These are phyloP conservation scores for Dipodomys ordii DNA, from an alignment of 2,113 vertebrate species.

Conservation along the genomic window DNA sequence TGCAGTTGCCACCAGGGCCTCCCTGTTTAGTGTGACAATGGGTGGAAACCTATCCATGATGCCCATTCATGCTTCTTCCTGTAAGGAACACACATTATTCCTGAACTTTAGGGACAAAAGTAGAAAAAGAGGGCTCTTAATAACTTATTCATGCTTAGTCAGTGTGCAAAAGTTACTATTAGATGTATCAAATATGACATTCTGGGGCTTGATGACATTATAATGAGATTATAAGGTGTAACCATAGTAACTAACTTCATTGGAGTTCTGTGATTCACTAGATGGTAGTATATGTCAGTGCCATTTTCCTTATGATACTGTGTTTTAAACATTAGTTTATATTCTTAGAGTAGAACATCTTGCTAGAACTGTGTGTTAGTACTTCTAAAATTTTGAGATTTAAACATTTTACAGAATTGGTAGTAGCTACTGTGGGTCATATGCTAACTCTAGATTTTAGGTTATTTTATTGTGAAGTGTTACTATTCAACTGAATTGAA, in stretches of 20 bases:
- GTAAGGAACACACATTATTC: background rate
- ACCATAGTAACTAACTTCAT: background rate
- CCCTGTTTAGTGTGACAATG: background rate
- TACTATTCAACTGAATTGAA: slow-evolving; percentile 27
- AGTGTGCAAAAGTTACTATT: background rate
- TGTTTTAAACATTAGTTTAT: background rate
- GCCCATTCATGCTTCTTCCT: background rate
- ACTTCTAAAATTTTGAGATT: slow-evolving; percentile 1
- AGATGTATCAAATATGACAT: background rate
- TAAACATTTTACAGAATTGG: background rate
- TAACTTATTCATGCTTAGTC: background rate
- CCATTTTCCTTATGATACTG: background rate
- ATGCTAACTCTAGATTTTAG: background rate
- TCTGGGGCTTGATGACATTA: background rate
- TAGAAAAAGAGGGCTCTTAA: slow-evolving; percentile 32
- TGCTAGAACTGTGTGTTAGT: background rate
- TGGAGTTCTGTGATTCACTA: background rate
- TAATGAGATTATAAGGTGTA: background rate
- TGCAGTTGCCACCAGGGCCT: background rate
- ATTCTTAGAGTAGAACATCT: slow-evolving; percentile 52
- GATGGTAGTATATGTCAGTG: background rate
- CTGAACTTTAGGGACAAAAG: background rate
- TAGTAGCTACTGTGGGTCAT: background rate
- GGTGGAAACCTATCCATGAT: background rate
- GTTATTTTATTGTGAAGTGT: slow-evolving; percentile 17